Percentiles rank a stretch among this genome's conserved stretches.
phyloP scores from a whole-genome alignment of 1,140 invertebrate genomes.

The Reticulitermes speratus region DNA sequence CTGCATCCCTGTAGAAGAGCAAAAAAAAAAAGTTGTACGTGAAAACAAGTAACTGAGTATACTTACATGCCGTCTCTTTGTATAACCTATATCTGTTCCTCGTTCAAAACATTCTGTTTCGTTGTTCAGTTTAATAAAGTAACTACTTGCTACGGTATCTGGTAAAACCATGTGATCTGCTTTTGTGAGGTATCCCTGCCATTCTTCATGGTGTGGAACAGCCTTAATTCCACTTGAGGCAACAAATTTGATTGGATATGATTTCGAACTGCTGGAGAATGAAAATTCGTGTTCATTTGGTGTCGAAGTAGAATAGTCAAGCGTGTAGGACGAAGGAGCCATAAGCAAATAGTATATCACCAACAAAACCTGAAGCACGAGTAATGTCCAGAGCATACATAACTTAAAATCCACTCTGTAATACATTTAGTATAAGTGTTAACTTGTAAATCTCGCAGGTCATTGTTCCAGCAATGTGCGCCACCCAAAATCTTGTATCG shows the following conservation, averaged over 20 bases:
- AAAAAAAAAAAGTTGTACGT: too few relatives aligned
- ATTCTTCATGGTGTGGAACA: neutral
- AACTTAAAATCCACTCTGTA: slow-evolving; percentile 32
- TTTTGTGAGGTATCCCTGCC: neutral
- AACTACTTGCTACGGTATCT: neutral
- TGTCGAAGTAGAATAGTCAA: slow-evolving; percentile 24
- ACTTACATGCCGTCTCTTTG: slow-evolving; percentile 17
- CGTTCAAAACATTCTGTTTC: slow-evolving; percentile 24
- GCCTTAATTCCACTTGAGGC: neutral
- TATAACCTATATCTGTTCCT: slow-evolving; percentile 30
- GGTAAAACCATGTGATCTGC: neutral
- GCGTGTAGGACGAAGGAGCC: slow-evolving; percentile 13
- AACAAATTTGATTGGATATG: slow-evolving; percentile 17
- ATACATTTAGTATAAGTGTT: slow-evolving; percentile 17
- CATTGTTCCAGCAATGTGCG: neutral
- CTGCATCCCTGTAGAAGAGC: too few relatives aligned
- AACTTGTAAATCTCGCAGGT: neutral
- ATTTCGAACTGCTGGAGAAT: neutral
- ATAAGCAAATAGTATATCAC: slow-evolving; percentile 29
- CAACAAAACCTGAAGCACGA: slow-evolving; percentile 29
- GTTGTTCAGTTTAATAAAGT: slow-evolving; percentile 25
- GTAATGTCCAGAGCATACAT: slow-evolving; percentile 26
- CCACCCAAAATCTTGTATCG: neutral
- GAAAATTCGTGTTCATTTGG: slow-evolving; percentile 1
- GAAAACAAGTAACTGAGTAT: neutral